These are phyloP conservation scores for Hemaris fuciformis DNA, from an alignment of 2,888 invertebrate genomes.

Conservation along the genomic window DNA sequence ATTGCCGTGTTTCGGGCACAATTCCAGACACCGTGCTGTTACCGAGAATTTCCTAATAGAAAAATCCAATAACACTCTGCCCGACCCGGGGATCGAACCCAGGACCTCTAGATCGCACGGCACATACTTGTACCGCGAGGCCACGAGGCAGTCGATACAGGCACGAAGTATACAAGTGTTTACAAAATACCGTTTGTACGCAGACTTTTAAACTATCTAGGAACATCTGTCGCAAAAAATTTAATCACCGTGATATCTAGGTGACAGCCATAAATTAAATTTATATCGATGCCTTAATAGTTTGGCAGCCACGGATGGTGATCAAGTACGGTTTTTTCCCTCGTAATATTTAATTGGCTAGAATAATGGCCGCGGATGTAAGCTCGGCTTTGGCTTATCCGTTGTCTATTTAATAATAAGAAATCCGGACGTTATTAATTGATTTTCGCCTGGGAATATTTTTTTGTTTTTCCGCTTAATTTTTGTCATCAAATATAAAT, in stretches of 20 bases:
- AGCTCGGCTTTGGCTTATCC: background rate
- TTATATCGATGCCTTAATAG: background rate
- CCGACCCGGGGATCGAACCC: too few species aligned
- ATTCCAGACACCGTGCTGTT: too few species aligned
- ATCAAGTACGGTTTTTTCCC: background rate
- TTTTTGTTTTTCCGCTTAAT: background rate
- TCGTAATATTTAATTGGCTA: background rate
- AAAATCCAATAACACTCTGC: too few species aligned
- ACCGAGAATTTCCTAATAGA: too few species aligned
- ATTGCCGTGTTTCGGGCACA: too few species aligned
- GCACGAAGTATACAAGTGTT: too few species aligned
- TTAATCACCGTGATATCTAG: background rate
- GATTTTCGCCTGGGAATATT: background rate
- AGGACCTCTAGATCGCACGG: too few species aligned
- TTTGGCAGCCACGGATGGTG: background rate
- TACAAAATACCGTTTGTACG: background rate
- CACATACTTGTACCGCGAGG: too few species aligned
- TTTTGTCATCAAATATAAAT: background rate
- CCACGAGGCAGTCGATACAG: too few species aligned
- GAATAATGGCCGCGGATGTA: background rate
- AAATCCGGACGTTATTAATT: background rate
- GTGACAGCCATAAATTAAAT: constrained; percentile 5
- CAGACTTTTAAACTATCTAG: background rate
- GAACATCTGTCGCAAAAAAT: constrained; percentile 6
- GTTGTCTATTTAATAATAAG: background rate